Evolutionary conservation across 2,797 vertebrate genomes (phyloP), one percentile per base, ranked within the genome.

Genomic region (Semotilus atromaculatus): DNA sequence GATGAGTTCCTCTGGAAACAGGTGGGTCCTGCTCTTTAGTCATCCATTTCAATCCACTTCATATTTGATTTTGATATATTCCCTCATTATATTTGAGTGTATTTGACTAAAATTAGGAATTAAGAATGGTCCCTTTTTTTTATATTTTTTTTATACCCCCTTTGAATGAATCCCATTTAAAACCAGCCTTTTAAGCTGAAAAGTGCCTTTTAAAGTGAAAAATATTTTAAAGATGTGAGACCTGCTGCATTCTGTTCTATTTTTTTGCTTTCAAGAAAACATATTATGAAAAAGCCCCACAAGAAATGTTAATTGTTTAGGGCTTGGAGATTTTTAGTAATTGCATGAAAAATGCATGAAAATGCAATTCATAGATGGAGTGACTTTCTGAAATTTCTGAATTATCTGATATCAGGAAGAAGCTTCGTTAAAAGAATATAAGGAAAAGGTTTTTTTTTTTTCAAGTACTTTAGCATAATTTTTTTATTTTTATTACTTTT

Each of bases 1-100:
- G 97, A 99, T 87, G 89, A 90, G 85, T 97, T 97, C 93, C 95
- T 98, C 81, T 98, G 97, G 97, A 97, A 97, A 91, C 97, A 98
- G 97, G 97, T 98, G 91, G 82, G 94, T 90, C 60, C 60, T 64
- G 60, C 29, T 5, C 29, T 31, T 6, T 7, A 64, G 60, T 31
- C 62, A 6, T 62, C 26, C 7, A 5, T 77, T 70, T 76, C 66
- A 79, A 60, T 76, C 23, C 11, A 4, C 43, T 72, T 70, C 36
- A 38, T 10, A 68, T 38, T 71, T 18, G 23, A 21, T 19, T 34
- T 51, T 31, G 11, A 34, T 74, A 2, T 53, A 34, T 34, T 74
- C 1, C 29, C 23, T 36, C 26, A 7, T 62, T 62, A 29, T 29
- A 36, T 67, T 34, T 51, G 71, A 74, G 72, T 23, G 9, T 3